These are phyloP conservation scores for Echinops telfairi DNA, from an alignment of 2,113 vertebrate species.

Conservation along the genomic window DNA sequence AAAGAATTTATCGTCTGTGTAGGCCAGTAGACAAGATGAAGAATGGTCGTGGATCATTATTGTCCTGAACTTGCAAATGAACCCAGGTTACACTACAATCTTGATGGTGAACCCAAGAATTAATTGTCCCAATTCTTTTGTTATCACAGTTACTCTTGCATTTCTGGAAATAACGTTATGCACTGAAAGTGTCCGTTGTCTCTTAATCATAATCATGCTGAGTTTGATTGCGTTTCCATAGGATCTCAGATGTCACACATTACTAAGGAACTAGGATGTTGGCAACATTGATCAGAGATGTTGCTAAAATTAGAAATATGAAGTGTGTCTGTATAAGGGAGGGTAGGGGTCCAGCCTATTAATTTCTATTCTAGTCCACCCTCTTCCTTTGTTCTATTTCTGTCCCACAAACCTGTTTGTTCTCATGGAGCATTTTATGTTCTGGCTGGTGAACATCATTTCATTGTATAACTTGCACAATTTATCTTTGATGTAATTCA, in stretches of 20 bases:
- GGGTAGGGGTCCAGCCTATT: neutral
- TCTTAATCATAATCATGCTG: conserved; percentile 34
- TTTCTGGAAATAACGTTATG: conserved; percentile 47
- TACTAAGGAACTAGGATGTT: neutral
- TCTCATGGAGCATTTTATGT: conserved; percentile 23
- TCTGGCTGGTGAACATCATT: neutral
- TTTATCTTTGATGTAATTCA: conserved; percentile 48
- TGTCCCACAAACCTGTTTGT: neutral
- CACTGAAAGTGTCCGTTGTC: conserved; percentile 48
- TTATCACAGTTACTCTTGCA: neutral
- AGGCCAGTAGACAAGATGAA: conserved; percentile 23
- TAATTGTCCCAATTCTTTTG: neutral
- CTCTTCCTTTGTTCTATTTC: conserved; percentile 36
- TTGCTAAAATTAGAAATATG: neutral
- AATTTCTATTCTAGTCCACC: neutral
- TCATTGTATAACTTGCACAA: neutral
- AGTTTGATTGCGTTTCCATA: conserved; percentile 8
- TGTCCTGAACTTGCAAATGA: conserved; percentile 10
- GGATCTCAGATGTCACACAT: conserved; percentile 3
- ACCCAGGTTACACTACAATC: conserved; percentile 30
- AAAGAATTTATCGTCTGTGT: conserved; percentile 61
- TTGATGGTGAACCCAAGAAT: conserved; percentile 41
- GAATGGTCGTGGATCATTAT: conserved; percentile 15
- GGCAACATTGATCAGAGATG: conserved; percentile 27
- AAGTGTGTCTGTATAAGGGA: neutral